Percentiles rank a stretch among this genome's conserved stretches.
phyloP scores from a whole-genome alignment of 2,797 vertebrate species.

The Graptemys geographica region DNA sequence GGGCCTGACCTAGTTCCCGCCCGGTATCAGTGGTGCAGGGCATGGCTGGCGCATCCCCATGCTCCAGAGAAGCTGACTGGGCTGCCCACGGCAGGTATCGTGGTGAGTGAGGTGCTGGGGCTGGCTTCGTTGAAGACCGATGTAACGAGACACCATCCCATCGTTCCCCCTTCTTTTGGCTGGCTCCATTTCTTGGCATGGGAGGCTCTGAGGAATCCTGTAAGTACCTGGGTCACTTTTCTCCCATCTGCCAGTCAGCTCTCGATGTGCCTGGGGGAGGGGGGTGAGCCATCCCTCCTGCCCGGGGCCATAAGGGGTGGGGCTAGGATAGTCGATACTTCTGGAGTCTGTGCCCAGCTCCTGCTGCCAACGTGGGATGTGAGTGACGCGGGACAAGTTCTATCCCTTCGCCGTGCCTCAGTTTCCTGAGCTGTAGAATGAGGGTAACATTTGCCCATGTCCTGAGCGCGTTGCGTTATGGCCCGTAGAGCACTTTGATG shows the following conservation, averaged over 20 bases:
- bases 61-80: background rate
- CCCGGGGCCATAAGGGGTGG: background rate
- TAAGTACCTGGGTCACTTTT: background rate
- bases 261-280: background rate
- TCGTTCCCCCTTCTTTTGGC: background rate
- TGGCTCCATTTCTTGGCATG: background rate
- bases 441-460: background rate
- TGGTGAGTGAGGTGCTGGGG: too few relatives aligned
- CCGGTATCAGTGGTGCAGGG: background rate
- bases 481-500: background rate
- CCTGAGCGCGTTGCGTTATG: background rate
- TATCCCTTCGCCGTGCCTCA: background rate
- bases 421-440: background rate
- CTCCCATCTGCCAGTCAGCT: background rate
- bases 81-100: too few relatives aligned
- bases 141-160: background rate
- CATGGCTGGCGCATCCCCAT: background rate
- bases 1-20: background rate
- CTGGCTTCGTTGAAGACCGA: background rate
- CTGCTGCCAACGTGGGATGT: background rate
- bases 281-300: background rate
- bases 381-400: background rate
- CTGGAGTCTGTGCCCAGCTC: background rate
- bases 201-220: background rate
- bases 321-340: background rate